Evolutionary conservation across 2,888 invertebrate genomes (phyloP).

Genomic region (Clostera curtula): DNA sequence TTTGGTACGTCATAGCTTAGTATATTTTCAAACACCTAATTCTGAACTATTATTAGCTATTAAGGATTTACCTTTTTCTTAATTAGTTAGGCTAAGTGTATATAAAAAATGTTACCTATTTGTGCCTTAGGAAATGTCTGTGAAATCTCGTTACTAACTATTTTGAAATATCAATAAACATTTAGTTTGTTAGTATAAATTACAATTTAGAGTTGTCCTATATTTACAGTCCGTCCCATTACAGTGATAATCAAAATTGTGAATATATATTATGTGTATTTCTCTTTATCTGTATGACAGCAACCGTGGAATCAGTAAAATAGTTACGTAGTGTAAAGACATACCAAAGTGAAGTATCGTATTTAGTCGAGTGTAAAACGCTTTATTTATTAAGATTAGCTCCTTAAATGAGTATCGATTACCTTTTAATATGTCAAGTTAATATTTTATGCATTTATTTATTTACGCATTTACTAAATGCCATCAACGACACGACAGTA

Average conservation of each 20-base stretch:
- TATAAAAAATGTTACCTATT: constrained; percentile 36
- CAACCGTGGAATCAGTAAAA: constrained; percentile 14
- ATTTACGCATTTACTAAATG: not conserved
- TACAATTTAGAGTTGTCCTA: constrained; percentile 10
- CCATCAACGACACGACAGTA: too few relatives aligned
- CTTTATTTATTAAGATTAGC: constrained; percentile 60
- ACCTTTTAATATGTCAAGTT: constrained; percentile 21
- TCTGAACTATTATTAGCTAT: too few relatives aligned
- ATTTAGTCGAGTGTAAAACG: constrained; percentile 70
- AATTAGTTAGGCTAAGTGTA: constrained; percentile 19
- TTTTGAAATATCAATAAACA: constrained; percentile 10
- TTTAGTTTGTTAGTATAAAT: constrained; percentile 10
- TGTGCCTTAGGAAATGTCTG: constrained; percentile 31
- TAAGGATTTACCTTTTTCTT: constrained; percentile 5
- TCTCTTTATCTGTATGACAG: constrained; percentile 17
- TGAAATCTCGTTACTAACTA: constrained; percentile 23
- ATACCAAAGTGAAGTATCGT: constrained; percentile 71
- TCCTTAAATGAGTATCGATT: constrained; percentile 15
- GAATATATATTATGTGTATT: constrained; percentile 10
- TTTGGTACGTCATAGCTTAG: too few relatives aligned
- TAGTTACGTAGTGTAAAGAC: constrained; percentile 45
- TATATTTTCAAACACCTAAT: too few relatives aligned
- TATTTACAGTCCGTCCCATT: constrained; percentile 22
- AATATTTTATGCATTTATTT: constrained; percentile 6
- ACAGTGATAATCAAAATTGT: constrained; percentile 20